phyloP scores from a whole-genome alignment of 1,140 invertebrate species.

The Hyphantria cunea region DNA sequence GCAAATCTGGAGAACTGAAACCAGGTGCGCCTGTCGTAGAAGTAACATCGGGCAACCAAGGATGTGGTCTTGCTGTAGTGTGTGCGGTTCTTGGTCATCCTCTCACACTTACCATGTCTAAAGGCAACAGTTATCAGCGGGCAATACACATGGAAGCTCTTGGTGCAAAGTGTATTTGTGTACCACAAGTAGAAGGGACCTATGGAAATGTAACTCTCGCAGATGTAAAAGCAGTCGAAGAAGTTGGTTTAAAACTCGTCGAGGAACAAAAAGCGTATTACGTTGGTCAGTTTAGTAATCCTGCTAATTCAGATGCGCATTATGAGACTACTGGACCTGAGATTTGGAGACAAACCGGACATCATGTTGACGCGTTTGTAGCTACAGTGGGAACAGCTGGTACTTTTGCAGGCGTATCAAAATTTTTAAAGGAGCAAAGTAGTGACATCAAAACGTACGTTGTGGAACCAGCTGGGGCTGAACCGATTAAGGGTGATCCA shows the following conservation, averaged over 20 bases:
- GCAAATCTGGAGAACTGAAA: conserved; percentile 52
- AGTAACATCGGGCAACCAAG: conserved; percentile 72
- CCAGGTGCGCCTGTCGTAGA: conserved; percentile 62
- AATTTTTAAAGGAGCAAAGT: conserved; percentile 68
- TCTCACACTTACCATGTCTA: conserved; percentile 66
- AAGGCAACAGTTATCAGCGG: conserved; percentile 68
- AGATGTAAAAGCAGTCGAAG: conserved; percentile 63
- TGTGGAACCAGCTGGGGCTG: conserved; percentile 64
- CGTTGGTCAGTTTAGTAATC: conserved; percentile 69
- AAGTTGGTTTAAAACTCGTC: conserved; percentile 51
- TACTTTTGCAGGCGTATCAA: conserved; percentile 63
- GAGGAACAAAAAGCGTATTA: conserved; percentile 64
- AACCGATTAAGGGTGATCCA: conserved; percentile 60
- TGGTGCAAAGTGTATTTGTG: conserved; percentile 64
- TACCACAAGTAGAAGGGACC: conserved; percentile 69
- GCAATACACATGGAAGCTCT: conserved; percentile 74
- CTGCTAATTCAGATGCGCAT: conserved; percentile 55
- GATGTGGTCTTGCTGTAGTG: conserved; percentile 69
- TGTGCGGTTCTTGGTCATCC: conserved; percentile 68
- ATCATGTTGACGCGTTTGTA: conserved; percentile 65
- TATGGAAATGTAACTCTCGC: conserved; percentile 70
- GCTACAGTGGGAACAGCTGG: conserved; percentile 70
- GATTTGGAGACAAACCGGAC: conserved; percentile 71
- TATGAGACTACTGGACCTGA: conserved; percentile 67
- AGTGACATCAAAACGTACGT: conserved; percentile 58